phyloP scores from a whole-genome alignment of 2,888 invertebrate species.

The Torymus aiolomorphi region DNA sequence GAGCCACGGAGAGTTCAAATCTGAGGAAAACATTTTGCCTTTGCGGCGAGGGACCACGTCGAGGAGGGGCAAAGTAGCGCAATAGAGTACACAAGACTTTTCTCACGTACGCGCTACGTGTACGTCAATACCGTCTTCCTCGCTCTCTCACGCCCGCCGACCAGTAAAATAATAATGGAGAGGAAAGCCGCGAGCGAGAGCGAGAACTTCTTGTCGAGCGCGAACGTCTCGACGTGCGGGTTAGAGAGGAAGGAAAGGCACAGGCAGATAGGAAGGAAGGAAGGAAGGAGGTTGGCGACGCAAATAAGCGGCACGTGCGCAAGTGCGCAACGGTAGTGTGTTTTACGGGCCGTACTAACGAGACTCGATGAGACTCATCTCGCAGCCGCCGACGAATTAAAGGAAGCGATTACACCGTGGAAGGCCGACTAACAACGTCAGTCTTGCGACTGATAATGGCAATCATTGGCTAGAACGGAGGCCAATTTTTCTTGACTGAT shows the following conservation, averaged over 20 bases:
- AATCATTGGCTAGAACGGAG: constrained; percentile 6
- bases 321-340: constrained; percentile 19
- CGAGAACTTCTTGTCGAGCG: constrained; percentile 42
- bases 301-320: constrained; percentile 16
- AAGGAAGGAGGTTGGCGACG: constrained; percentile 42
- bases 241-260: neutral
- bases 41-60: neutral
- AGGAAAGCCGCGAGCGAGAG: constrained; percentile 36
- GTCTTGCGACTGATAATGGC: constrained; percentile 7
- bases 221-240: constrained; percentile 11
- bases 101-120: constrained; percentile 68
- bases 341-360: constrained; percentile 58
- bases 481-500: neutral
- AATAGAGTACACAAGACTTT: constrained; percentile 65
- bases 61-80: constrained; percentile 46
- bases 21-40: constrained; percentile 33
- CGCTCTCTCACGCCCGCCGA: constrained; percentile 22
- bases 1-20: constrained; percentile 33
- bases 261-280: constrained; percentile 38
- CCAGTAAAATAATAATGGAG: constrained; percentile 70
- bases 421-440: neutral
- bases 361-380: constrained; percentile 34
- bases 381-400: constrained; percentile 15
- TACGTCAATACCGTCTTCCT: constrained; percentile 63
- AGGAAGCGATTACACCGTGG: constrained; percentile 32